These are phyloP conservation scores for Nyctalus aviator DNA, from an alignment of 2,797 vertebrate genomes.

Conservation along the genomic window DNA sequence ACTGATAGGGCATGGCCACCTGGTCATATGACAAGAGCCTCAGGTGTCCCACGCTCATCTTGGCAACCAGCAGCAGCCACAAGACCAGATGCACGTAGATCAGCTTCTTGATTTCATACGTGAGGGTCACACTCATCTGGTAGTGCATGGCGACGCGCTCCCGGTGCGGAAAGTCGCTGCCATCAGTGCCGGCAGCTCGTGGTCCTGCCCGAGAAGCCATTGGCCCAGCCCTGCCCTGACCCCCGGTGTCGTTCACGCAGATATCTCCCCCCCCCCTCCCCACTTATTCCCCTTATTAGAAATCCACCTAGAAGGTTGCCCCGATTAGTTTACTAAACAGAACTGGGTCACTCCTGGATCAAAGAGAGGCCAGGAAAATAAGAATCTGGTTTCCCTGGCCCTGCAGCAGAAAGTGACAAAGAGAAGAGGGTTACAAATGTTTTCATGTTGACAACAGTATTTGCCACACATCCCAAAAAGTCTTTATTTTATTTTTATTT, in stretches of 20 bases:
- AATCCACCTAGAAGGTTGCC: not conserved
- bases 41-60: conserved; percentile 94
- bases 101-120: conserved; percentile 96
- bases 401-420: not conserved
- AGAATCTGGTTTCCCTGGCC: not conserved
- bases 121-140: conserved; percentile 90
- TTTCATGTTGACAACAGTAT: not conserved
- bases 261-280: no score
- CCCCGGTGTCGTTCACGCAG: no score
- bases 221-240: no score
- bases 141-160: no score
- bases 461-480: not conserved
- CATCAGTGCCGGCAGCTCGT: no score
- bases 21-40: conserved; percentile 93
- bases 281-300: not conserved
- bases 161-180: no score
- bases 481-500: not conserved
- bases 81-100: conserved; percentile 94
- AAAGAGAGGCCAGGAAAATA: not conserved
- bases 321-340: not conserved
- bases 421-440: not conserved
- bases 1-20: conserved; percentile 96
- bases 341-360: not conserved
- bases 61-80: conserved; percentile 93
- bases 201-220: no score